A percentile compares a stretch with the other conserved stretches of the same genome.
phyloP scores from a whole-genome alignment of 2,888 invertebrate genomes.

The Mellilla xanthometata region DNA sequence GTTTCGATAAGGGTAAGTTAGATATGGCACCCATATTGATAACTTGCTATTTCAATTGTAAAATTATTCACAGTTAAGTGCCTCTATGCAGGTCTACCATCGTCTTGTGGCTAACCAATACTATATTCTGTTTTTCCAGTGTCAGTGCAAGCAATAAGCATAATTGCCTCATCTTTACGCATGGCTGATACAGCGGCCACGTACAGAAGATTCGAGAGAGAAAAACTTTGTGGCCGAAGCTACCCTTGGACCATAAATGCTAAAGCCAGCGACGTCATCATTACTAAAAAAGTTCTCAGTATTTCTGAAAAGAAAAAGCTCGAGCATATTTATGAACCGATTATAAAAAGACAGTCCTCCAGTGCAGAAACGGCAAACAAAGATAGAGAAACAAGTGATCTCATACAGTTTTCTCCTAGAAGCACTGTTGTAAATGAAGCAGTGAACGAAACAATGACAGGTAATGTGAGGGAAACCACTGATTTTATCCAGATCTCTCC shows the following conservation, averaged over 20 bases:
- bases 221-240: conserved; percentile 86
- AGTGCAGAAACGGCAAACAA: conserved; percentile 36
- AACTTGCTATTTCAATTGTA: too few species aligned
- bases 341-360: conserved; percentile 45
- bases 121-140: conserved; percentile 68
- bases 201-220: conserved; percentile 90
- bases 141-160: conserved; percentile 85
- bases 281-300: conserved; percentile 30
- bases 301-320: conserved; percentile 33
- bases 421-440: conserved; percentile 33
- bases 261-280: conserved; percentile 42
- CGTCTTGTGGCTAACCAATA: too few species aligned
- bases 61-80: too few species aligned
- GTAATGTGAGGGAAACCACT: conserved; percentile 42
- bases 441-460: conserved; percentile 30
- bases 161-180: conserved; percentile 85
- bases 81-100: too few species aligned
- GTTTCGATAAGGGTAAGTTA: conserved; percentile 88
- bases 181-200: conserved; percentile 87
- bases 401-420: conserved; percentile 66
- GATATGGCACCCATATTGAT: too few species aligned
- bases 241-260: conserved; percentile 86
- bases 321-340: conserved; percentile 54
- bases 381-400: conserved; percentile 50
- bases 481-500: conserved; percentile 70